Base-by-base conservation (phyloP, 2,113 vertebrate species). In the Xiphias gladius region DNA sequence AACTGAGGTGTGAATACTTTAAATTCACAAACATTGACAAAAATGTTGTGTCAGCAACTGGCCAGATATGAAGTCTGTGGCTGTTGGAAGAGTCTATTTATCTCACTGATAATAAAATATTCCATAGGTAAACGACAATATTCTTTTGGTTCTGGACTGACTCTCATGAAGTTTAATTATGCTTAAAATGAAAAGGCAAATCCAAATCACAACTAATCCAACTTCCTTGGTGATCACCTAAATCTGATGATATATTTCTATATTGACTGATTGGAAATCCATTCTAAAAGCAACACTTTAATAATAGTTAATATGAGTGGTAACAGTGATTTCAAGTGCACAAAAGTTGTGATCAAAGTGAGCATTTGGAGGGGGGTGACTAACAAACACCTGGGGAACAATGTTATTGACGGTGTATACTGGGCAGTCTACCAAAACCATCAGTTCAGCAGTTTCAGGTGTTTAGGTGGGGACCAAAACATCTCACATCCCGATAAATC, bases 81-180 rank as follows among this genome's bases (percentile, higher is more conserved):
- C 59, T 80, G 52, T 73, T 69, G 35, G 46, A 61, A 72, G 63
- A 54, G 61, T 64, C 76, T 79, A 87, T 84, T n/a, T 65, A 78
- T 61, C 41, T 64, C 39, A 22, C 58, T 82, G 74, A 80, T 48
- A 73, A 57, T 63, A 17, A 39, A 73, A 67, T n/a, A n/a, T 24
- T 20, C n/a, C 59, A 62, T 12, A 74, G 19, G 58, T 57, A 16
- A 32, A 70, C 48, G 30, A 13, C 26, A 54, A 61, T 35, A 28
- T 19, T 59, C 28, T 74, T 80, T 43, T 66, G 26, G 46, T 48
- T 82, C 54, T 35, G 35, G 17, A 67, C 46, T 58, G 35, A 59
- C 9, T 52, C 2, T 48, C 7, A 58, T 26, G 5, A 50, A 43
- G 13, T 62, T 2, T 20, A 73, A 69, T 50, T 58, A 50, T 20